These are phyloP conservation scores for Dasyurus viverrinus DNA, from an alignment of 2,113 vertebrate genomes.

Conservation along the genomic window DNA sequence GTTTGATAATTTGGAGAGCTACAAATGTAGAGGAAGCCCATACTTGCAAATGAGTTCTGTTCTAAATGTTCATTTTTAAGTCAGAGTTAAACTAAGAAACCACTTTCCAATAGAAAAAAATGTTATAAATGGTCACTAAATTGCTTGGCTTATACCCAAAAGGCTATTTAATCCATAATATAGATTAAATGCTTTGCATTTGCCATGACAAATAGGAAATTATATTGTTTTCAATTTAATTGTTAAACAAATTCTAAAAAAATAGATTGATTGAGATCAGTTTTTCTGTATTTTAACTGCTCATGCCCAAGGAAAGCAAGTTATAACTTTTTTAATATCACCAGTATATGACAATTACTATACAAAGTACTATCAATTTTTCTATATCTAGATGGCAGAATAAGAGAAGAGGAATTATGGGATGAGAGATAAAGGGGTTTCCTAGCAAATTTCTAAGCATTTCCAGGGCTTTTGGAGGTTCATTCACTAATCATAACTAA, in stretches of 20 bases:
- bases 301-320: not conserved
- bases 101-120: not conserved
- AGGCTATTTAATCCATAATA: not conserved
- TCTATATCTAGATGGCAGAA: not conserved
- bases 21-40: slow-evolving; percentile 14
- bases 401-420: slow-evolving; percentile 7
- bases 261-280: slow-evolving; percentile 1
- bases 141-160: not conserved
- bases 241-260: not conserved
- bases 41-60: slow-evolving; percentile 10
- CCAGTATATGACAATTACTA: not conserved
- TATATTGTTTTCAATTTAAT: slow-evolving; percentile 14
- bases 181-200: slow-evolving; percentile 39
- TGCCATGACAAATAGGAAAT: not conserved
- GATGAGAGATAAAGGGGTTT: not conserved
- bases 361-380: not conserved
- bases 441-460: not conserved
- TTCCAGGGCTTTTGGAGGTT: not conserved
- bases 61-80: slow-evolving; percentile 20
- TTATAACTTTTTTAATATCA: slow-evolving; percentile 28
- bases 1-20: not conserved
- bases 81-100: not conserved
- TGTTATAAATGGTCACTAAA: slow-evolving; percentile 25
- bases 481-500: not conserved
- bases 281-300: not conserved